Conservation (phyloP, 2,888 invertebrate species). For the Carcina quercana region DNA sequence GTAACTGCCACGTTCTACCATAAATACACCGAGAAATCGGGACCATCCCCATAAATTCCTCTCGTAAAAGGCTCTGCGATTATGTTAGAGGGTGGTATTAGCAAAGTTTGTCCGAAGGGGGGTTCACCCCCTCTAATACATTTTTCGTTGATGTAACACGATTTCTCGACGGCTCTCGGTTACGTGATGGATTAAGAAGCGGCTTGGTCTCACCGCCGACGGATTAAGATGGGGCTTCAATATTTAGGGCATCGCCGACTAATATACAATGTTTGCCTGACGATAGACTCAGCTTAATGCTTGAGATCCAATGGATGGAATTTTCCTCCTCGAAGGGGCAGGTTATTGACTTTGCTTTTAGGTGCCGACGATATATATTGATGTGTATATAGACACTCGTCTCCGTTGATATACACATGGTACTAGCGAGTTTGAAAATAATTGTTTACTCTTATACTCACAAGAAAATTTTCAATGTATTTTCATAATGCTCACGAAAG, state of each 20-base stretch:
- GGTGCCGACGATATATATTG: background rate
- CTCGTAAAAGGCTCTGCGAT: slow-evolving; percentile 74
- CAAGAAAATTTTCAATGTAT: too few species aligned
- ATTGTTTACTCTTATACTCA: too few species aligned
- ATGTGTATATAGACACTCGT: background rate
- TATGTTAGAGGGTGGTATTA: slow-evolving; percentile 75
- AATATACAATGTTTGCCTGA: slow-evolving; percentile 66
- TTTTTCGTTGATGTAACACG: slow-evolving; percentile 76
- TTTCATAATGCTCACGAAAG: too few species aligned
- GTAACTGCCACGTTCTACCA: slow-evolving; percentile 61
- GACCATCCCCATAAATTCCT: slow-evolving; percentile 73
- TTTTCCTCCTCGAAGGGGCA: slow-evolving; percentile 3
- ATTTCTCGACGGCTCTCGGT: slow-evolving; percentile 73
- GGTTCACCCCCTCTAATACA: slow-evolving; percentile 65
- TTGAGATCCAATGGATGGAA: slow-evolving; percentile 4
- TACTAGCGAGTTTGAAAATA: too few species aligned
- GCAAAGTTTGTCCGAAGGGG: slow-evolving; percentile 72
- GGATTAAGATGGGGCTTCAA: slow-evolving; percentile 65
- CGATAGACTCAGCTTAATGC: slow-evolving; percentile 57
- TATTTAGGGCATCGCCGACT: slow-evolving; percentile 64
- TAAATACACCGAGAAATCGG: slow-evolving; percentile 72
- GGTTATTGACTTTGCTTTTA: slow-evolving; percentile 11
- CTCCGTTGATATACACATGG: too few species aligned
- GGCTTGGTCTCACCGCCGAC: slow-evolving; percentile 58
- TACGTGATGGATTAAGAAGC: slow-evolving; percentile 75